These are phyloP conservation scores for Drosophila paracracens DNA, from an alignment of 2,888 invertebrate species.

Conservation along the genomic window DNA sequence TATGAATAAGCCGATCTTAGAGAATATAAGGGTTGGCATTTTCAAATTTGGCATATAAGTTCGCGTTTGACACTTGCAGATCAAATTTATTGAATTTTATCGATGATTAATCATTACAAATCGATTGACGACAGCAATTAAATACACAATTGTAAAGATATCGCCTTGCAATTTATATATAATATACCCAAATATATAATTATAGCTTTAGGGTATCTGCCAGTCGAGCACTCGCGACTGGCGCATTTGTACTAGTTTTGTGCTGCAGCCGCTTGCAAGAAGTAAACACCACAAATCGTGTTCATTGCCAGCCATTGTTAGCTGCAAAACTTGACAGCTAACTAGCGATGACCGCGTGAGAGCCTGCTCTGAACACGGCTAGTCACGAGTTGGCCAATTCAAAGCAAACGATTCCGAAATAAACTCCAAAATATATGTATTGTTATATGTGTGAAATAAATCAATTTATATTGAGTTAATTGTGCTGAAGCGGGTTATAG, in stretches of 20 bases:
- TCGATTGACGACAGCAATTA: background rate
- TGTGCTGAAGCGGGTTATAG: background rate
- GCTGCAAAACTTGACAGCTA: conserved; percentile 18
- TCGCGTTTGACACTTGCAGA: background rate
- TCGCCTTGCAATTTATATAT: background rate
- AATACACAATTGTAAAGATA: background rate
- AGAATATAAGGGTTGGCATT: background rate
- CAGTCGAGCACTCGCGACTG: background rate
- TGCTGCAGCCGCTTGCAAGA: conserved; percentile 21
- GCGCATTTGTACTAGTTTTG: background rate
- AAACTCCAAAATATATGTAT: background rate
- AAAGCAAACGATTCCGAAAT: background rate
- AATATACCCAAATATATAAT: background rate
- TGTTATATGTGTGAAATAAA: background rate
- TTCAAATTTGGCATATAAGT: too few species aligned
- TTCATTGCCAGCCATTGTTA: conserved; percentile 51
- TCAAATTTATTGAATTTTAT: background rate
- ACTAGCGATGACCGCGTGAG: conserved; percentile 24
- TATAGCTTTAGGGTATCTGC: background rate
- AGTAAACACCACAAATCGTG: conserved; percentile 33
- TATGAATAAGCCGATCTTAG: background rate
- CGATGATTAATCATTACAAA: background rate
- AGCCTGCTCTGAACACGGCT: background rate
- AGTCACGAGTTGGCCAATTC: background rate
- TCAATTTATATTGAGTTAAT: background rate